Evolutionary conservation across 2,113 vertebrate species (phyloP), one percentile per base, ranked within the genome.

Genomic region (Ivindomyrus marchei): DNA sequence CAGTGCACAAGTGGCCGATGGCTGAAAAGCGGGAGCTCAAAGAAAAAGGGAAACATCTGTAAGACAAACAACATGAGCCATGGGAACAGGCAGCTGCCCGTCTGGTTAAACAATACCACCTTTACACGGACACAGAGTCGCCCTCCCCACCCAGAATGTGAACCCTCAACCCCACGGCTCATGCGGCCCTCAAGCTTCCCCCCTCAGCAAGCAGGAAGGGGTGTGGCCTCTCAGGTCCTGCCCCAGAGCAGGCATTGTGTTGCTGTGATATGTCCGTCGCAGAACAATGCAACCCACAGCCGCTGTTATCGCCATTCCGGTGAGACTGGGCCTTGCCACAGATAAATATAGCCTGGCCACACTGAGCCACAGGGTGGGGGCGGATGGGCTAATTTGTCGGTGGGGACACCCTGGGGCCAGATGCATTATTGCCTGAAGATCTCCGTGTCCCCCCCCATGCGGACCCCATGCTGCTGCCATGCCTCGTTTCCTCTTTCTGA

Each of bases 131-230:
- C 24, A 47, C 36, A 2, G 77, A 53, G 27, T 9, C 4, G 13
- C 31, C 24, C 74, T 42, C 80, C 52, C 89, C 89, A 36, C 89
- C 89, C 52, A 85, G 80, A 17, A 84, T 2, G 4, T 77, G 45
- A 50, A 45, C 74, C 70, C 77, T 89, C 15, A 27, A 89, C 74
- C 70, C 88, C 6, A 2, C 21, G 52, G 39, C 31, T 42, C 50
- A 46, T n/a, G 11, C 31, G 11, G 52, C 53, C 17, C 50, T 39
- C 47, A 13, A 24, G 52, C 49, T 50, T 36, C 31, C 39, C 36
- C 77, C 19, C 17, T 84, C 89, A 85, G 77, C 89, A 49, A 89
- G 56, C 80, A 66, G 89, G 89, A 89, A 89, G 56, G 89, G 89
- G 52, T 42, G n/a, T 4, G 49, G 36, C 36, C 39, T 15, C 13